Percentiles rank a stretch among this genome's conserved stretches.
Conservation (phyloP, 2,113 vertebrate species). For the Tychaedon coryphoeus region DNA sequence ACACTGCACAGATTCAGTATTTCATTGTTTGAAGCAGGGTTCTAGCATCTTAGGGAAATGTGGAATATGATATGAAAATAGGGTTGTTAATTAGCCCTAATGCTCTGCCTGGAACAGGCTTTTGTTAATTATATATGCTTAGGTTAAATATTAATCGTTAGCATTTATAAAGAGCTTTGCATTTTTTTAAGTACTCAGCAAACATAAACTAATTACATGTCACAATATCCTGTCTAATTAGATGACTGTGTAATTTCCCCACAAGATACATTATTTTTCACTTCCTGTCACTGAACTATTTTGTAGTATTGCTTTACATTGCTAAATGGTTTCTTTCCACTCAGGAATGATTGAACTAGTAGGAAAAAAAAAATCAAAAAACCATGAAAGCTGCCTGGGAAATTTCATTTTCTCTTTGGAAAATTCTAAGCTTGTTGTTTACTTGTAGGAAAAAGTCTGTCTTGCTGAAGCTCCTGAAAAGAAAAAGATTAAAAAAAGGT, state of each 20-base stretch:
- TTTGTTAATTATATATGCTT: slow-evolving; percentile 55
- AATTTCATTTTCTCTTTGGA: background rate
- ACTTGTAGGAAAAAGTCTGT: background rate
- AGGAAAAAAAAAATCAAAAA: background rate
- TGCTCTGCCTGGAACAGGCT: background rate
- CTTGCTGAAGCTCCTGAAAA: background rate
- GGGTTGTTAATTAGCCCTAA: slow-evolving; percentile 18
- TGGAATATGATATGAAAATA: background rate
- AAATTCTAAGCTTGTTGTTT: background rate
- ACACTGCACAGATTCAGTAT: background rate
- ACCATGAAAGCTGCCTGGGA: background rate
- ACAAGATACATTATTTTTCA: slow-evolving; percentile 47
- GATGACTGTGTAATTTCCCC: slow-evolving; percentile 47
- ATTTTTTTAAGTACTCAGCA: slow-evolving; percentile 36
- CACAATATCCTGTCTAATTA: slow-evolving; percentile 61
- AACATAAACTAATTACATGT: slow-evolving; percentile 63
- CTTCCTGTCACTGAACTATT: slow-evolving; percentile 25
- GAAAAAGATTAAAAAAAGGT: background rate
- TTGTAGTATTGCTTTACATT: background rate
- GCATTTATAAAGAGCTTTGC: slow-evolving; percentile 37
- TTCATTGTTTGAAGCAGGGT: background rate
- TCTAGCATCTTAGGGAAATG: background rate
- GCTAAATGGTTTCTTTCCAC: slow-evolving; percentile 2
- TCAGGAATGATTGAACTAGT: background rate
- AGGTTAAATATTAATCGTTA: slow-evolving; percentile 61